Evolutionary conservation across 2,888 invertebrate species (phyloP).

Genomic region (Galeopsomyia nigrocyanea): DNA sequence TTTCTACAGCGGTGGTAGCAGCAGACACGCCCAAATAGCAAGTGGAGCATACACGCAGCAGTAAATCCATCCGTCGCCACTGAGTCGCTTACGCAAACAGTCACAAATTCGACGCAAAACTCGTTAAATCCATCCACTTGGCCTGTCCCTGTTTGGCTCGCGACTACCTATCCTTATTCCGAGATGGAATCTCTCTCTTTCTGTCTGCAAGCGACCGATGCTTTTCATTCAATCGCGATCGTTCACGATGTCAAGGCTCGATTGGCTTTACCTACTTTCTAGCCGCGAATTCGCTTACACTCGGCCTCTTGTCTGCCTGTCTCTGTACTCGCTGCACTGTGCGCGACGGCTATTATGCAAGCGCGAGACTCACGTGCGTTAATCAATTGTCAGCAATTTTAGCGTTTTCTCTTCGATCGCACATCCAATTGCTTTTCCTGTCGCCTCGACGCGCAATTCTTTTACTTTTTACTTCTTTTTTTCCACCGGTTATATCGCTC

Average conservation of each 20-base stretch:
- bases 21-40: no score
- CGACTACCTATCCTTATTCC: conserved; percentile 7
- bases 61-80: no score
- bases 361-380: conserved; percentile 1
- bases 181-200: conserved; percentile 38
- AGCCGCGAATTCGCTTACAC: conserved; percentile 39
- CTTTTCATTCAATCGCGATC: conserved; percentile 39
- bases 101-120: no score
- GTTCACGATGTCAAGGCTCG: conserved; percentile 46
- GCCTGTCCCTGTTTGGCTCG: no score
- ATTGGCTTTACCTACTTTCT: neutral
- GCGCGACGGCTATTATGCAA: conserved; percentile 15
- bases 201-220: neutral
- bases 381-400: conserved; percentile 43
- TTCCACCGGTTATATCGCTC: neutral
- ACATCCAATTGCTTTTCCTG: no score
- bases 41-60: no score
- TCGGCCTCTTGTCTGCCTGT: conserved; percentile 22
- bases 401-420: conserved; percentile 14
- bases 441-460: no score
- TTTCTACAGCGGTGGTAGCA: no score
- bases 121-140: no score
- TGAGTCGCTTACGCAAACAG: no score
- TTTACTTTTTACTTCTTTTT: neutral
- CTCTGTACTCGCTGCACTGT: neutral